Percentiles rank a stretch among this genome's conserved stretches.
Evolutionary conservation across 2,888 invertebrate genomes (phyloP).

Genomic region (Volucella zonaria): DNA sequence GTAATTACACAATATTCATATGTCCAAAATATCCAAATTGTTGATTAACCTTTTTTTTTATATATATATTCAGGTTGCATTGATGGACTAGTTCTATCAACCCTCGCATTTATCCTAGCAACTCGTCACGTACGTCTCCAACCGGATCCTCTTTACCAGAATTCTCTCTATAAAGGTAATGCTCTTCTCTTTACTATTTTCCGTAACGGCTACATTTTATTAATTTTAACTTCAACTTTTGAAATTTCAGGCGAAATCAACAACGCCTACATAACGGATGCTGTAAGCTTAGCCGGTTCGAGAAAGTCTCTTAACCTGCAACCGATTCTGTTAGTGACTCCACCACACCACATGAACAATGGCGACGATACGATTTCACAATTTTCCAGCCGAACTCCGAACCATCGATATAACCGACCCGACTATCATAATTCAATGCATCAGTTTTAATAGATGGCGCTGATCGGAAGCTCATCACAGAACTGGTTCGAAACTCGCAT

Average conservation of each 20-base stretch:
- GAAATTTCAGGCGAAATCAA: conserved; percentile 91
- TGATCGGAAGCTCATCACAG: background rate
- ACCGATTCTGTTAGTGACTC: conserved; percentile 88
- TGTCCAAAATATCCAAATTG: background rate
- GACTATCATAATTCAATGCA: conserved; percentile 87
- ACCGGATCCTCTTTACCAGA: conserved; percentile 90
- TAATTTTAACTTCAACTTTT: conserved; percentile 25
- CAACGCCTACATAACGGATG: conserved; percentile 93
- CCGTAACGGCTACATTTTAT: background rate
- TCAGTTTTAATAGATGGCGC: conserved; percentile 85
- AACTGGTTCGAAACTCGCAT: conserved; percentile 64
- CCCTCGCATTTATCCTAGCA: conserved; percentile 96
- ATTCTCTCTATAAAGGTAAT: conserved; percentile 87
- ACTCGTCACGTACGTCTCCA: conserved; percentile 93
- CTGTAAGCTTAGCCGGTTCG: conserved; percentile 92
- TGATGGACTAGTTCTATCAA: conserved; percentile 92
- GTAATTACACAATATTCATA: conserved; percentile 65
- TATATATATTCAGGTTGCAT: conserved; percentile 84
- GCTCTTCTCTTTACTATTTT: too few species aligned
- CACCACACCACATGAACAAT: conserved; percentile 83
- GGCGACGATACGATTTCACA: conserved; percentile 90
- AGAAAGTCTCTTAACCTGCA: conserved; percentile 93
- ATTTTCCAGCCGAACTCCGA: conserved; percentile 88
- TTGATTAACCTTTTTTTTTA: background rate
- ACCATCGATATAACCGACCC: conserved; percentile 84